These are phyloP conservation scores for Achroia grisella DNA, from an alignment of 1,140 invertebrate species.

Conservation along the genomic window DNA sequence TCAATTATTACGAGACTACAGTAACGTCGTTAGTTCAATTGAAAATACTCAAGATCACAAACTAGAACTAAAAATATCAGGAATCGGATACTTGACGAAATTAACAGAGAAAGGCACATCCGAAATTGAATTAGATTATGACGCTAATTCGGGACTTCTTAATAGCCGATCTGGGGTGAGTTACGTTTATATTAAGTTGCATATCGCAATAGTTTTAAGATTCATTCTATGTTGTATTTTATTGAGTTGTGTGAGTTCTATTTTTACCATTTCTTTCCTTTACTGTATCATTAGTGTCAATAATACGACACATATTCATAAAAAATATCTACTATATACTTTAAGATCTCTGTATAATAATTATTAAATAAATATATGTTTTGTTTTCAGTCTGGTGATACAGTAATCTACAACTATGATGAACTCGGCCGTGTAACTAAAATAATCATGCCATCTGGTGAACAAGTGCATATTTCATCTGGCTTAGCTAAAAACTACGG, in stretches of 20 bases:
- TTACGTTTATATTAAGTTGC: slow-evolving; percentile 11
- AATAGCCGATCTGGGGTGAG: slow-evolving; percentile 85
- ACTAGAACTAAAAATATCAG: slow-evolving; percentile 90
- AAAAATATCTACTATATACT: no score
- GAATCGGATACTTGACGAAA: slow-evolving; percentile 88
- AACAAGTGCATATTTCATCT: slow-evolving; percentile 85
- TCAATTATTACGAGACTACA: slow-evolving; percentile 92
- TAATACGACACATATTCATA: no score
- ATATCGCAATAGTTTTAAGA: slow-evolving; percentile 1
- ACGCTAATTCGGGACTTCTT: slow-evolving; percentile 85
- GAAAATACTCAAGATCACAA: slow-evolving; percentile 96
- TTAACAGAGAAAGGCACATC: slow-evolving; percentile 86
- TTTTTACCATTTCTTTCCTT: no score
- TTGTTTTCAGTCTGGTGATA: slow-evolving; percentile 82
- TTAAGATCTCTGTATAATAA: no score
- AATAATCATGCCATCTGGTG: slow-evolving; percentile 91
- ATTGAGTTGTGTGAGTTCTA: no score
- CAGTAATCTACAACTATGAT: slow-evolving; percentile 93
- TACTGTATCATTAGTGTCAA: no score
- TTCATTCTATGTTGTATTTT: background rate
- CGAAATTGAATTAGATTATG: slow-evolving; percentile 89
- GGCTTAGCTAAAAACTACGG: slow-evolving; percentile 83
- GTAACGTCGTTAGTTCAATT: slow-evolving; percentile 91
- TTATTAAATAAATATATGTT: slow-evolving; percentile 15
- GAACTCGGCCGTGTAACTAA: slow-evolving; percentile 87